Evolutionary conservation across 1,140 invertebrate species (phyloP), one percentile per base, ranked within the genome.

Genomic region (Gonioctena quinquepunctata): DNA sequence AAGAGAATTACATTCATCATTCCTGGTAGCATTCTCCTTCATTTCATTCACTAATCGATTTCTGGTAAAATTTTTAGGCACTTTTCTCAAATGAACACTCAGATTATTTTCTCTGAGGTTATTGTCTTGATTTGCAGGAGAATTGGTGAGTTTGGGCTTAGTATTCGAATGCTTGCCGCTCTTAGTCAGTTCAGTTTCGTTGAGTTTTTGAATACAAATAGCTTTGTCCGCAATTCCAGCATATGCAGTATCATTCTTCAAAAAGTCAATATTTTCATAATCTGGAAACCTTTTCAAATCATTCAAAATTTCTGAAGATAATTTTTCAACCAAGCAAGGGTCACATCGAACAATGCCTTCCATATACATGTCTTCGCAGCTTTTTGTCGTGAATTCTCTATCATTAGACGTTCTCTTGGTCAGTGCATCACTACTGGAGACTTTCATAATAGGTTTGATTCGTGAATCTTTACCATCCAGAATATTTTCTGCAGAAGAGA

Each of bases 61-160:
- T 52, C 81, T 67, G 2, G 79, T 81, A 60, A 82, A 81, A 68
- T 81, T 81, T 66, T 81, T 81, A n/a, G 79, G 81, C 11, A 80
- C 79, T 48, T 76, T 77, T 22, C 79, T 66, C 59, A 81, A 72
- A 8, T 68, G 52, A 16, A 74, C 71, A 8, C 70, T 74, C 26
- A 78, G 71, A 16, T 71, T 70, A 33, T 71, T 72, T 7, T 70
- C 68, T n/a, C 73, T 73, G 16, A 72, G 60, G 26, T 76, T 74
- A 27, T 76, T 74, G 8, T 76, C 72, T 4, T 63, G 62, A 8
- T 25, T 42, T 19, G 8, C 25, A 11, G 22, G 19, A 13, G 64
- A 33, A 42, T n/a, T 28, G n/a, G 11, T 27, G 0, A 6, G 5
- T n/a, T 42, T 21, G 11, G 28, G 16, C 11, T 11, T 27, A 7